Base-by-base conservation (phyloP, 1,140 invertebrate genomes). In the Drosophila bipectinata region DNA sequence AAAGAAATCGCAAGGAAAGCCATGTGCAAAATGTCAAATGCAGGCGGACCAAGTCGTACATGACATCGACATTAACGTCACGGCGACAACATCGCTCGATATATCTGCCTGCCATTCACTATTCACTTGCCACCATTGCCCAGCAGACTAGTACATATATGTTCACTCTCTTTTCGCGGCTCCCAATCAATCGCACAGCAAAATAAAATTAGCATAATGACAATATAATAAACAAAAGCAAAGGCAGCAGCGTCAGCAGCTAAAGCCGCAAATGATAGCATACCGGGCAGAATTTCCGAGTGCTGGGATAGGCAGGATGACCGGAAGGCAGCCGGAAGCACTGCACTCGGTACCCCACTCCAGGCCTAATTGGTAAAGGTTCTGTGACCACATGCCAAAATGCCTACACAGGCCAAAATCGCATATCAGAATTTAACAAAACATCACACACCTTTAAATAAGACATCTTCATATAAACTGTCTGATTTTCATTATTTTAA, bases 1-100 rank as follows among this genome's bases (percentile, higher is more conserved):
- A 49, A 63, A 71, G 58, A 62, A 66, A 87, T 61, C 75, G 57
- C 69, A 73, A 88, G 80, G 79, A 87, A 87, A 88, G 83, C 71
- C 80, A 87, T 87, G 82, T 88, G 66, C 75, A 68, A 87, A 87
- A 87, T 87, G 82, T 87, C 82, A 87, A 87, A 88, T 87, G 83
- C 83, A 88, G 66, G 34, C 59, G 59, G 44, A 53, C 49, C 59
- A 24, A 54, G 15, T 14, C 15, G 67, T 71, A 88, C 83, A 88
- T 88, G 80, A 77, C 82, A 83, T 57, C 83, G 67, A 88, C 79
- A 87, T 83, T 88, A 88, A 77, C 76, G 66, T 69, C 83, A 87
- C 76, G 73, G 49, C 81, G 69, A 48, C 66, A 72, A 53, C 66
- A 72, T 44, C 72, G 74, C 41, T 58, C 53, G 48, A 77, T 73